These are phyloP conservation scores for Parus major DNA, from an alignment of 2,113 vertebrate genomes.

Conservation along the genomic window DNA sequence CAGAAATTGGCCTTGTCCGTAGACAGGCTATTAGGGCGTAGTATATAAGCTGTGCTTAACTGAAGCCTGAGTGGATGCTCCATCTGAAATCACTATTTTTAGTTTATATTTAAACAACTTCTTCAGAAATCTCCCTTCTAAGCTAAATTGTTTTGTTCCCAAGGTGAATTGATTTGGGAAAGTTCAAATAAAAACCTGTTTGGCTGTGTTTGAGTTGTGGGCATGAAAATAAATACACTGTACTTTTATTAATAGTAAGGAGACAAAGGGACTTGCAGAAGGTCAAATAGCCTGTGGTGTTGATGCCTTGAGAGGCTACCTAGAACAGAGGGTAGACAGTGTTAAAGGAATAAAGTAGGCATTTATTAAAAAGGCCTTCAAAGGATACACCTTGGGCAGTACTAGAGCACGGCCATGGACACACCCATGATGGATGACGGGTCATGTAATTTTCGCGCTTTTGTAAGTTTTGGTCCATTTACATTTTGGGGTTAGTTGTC, in stretches of 20 bases:
- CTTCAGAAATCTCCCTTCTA: background rate
- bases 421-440: background rate
- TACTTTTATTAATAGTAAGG: background rate
- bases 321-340: background rate
- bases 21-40: background rate
- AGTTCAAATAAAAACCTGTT: slow-evolving; percentile 42
- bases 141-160: slow-evolving; percentile 3
- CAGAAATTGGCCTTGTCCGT: background rate
- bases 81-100: background rate
- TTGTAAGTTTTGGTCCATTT: background rate
- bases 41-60: background rate
- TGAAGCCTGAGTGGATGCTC: background rate
- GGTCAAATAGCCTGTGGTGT: background rate
- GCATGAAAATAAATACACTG: slow-evolving; percentile 35
- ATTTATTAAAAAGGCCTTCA: background rate
- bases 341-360: background rate
- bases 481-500: background rate
- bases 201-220: slow-evolving; percentile 4
- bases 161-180: slow-evolving; percentile 38
- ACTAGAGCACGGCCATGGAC: background rate
- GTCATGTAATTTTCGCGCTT: background rate
- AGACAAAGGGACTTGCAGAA: background rate
- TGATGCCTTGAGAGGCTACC: background rate
- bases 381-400: background rate
- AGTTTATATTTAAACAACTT: slow-evolving; percentile 1